Base-by-base conservation (phyloP, 2,113 vertebrate genomes). In the Oryzias javanicus region DNA sequence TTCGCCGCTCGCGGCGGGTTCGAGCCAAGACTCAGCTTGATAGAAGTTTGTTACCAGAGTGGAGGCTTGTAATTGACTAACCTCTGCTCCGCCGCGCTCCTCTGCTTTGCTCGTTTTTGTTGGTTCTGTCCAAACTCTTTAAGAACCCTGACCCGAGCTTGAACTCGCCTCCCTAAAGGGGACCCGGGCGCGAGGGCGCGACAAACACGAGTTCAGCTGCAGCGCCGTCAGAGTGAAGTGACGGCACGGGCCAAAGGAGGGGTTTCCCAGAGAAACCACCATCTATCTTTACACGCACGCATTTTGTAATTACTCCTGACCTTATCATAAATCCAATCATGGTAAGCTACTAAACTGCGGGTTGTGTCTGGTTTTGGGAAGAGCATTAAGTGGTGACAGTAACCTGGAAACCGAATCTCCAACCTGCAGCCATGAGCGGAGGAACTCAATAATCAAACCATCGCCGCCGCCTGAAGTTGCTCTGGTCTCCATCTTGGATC, bases 1-100 rank as follows among this genome's bases (percentile, higher is more conserved):
- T 49, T 29, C 49, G 27, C 3, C 44, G 1, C 49, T 47, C 50
- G 6, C 69, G 66, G 59, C 72, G 41, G 78, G 65, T 70, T 74
- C 10, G 49, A 24, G 72, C 60, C 70, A 78, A 74, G 59, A 70
- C 72, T 78, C 68, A 81, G 73, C 72, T 68, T 79, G 83, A 81
- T 84, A 74, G 83, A 82, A 80, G 76, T 86, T 80, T 83, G 73
- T 80, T 85, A 79, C 81, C 66, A 56, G 71, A 79, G 66, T 63
- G 16, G 69, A 88, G 82, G 70, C 76, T 88, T 88, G 84, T 86
- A 87, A 89, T 88, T 85, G 82, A 72, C 85, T 83, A 70, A 85
- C 78, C 82, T 88, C 85, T 76, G 78, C 79, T 70, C 67, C 12
- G 80, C 79, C 72, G 67, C 76, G 17, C 75, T 81, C 57, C 62